phyloP scores from a whole-genome alignment of 2,113 vertebrate genomes.

The Zingel zingel region DNA sequence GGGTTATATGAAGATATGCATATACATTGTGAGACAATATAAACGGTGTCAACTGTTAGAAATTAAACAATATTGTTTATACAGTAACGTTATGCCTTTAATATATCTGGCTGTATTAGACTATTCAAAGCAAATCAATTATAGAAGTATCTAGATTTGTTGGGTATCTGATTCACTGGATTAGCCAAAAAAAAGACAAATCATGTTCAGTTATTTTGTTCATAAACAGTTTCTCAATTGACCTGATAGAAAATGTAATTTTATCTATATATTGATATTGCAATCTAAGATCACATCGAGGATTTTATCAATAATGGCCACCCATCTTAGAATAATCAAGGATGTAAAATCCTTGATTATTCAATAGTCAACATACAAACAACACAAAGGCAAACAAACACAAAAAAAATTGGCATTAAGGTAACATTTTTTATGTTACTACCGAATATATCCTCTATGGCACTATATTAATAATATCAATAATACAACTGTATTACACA shows the following conservation, averaged over 20 bases:
- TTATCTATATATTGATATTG: neutral
- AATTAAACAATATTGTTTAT: neutral
- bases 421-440: too few species aligned
- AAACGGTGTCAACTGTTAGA: neutral
- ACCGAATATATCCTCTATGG: too few species aligned
- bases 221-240: neutral
- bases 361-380: neutral
- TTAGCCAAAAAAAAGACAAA: neutral
- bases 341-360: too few species aligned
- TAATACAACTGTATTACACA: too few species aligned
- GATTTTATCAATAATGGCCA: too few species aligned
- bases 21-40: neutral
- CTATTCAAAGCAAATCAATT: neutral
- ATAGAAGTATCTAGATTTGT: neutral
- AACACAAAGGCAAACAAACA: neutral
- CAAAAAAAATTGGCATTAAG: neutral
- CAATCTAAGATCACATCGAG: neutral
- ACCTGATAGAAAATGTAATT: too few species aligned
- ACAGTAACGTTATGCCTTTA: neutral
- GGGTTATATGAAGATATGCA: neutral
- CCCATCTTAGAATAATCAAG: neutral
- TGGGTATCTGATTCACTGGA: neutral
- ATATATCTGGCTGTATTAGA: neutral
- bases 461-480: too few species aligned
- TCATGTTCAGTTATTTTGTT: neutral